These are phyloP conservation scores for Triops longicaudatus DNA, from an alignment of 1,140 invertebrate species.

Conservation along the genomic window DNA sequence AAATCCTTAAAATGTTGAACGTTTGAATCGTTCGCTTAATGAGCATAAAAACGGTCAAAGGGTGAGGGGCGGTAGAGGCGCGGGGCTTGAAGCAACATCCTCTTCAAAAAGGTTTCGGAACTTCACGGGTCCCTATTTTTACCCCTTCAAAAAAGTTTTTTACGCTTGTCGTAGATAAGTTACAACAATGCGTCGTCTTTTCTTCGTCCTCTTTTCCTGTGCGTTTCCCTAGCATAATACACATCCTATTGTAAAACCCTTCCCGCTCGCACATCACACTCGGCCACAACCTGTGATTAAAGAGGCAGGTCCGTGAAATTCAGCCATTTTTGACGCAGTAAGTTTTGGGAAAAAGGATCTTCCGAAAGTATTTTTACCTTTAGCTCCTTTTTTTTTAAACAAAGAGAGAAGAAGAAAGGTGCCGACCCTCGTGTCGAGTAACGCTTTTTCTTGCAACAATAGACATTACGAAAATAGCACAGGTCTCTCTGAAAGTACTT, in stretches of 20 bases:
- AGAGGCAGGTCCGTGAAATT: conserved; percentile 2
- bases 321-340: neutral
- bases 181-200: neutral
- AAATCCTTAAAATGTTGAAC: neutral
- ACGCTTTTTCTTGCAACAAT: neutral
- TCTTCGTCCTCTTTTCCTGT: neutral
- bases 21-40: neutral
- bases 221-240: no score
- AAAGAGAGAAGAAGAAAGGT: neutral
- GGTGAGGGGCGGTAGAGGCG: neutral
- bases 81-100: no score
- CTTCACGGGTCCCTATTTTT: no score
- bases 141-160: neutral
- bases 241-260: neutral
- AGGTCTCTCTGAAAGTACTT: neutral
- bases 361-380: no score
- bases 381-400: neutral
- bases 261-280: neutral
- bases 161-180: neutral
- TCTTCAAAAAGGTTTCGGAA: no score
- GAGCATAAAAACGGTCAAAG: neutral
- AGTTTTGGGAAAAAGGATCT: neutral
- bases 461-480: neutral
- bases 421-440: conserved; percentile 9
- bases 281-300: neutral